Evolutionary conservation across 2,797 vertebrate species (phyloP), one percentile per base, ranked within the genome.

Genomic region (Lagothrix lagotricha): DNA sequence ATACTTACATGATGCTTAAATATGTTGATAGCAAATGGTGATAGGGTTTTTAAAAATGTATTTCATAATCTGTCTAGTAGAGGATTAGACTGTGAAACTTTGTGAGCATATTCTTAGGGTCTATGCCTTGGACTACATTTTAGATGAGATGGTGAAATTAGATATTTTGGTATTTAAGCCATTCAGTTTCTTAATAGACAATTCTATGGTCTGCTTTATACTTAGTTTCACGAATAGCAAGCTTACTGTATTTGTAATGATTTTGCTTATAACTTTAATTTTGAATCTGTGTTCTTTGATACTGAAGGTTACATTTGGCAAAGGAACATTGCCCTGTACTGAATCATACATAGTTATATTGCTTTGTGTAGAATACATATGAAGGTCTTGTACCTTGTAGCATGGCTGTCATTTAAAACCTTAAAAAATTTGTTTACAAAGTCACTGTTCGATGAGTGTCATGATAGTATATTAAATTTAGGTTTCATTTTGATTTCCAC

Each of bases 251-350:
- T 91, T 90, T 88, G 28, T 91, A 84, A 58, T 91, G 46, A 93
- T 93, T 90, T 87, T 91, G 52, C 48, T 88, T 88, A 91, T 72
- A 90, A 26, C 73, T 80, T 86, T 77, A 82, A 50, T 85, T 87
- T 90, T 75, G n/a, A 79, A 36, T 61, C 33, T 80, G 50, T 44
- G 24, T 41, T 46, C 61, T 96, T 92, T 85, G 84, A 54, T 84
- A 50, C 36, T 88, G 85, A 57, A 81, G n/a, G 88, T 92, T 82
- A 85, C 7, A 13, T 39, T 70, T 92, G 79, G 83, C 79, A 84
- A 88, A 75, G 73, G 30, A 75, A 41, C 24, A 58, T n/a, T 67
- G 52, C 14, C 72, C 48, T 30, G 24, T 67, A 28, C 58, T 24
- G 52, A 64, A 67, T 30, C 39, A 1, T 52, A 41, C 61, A 57